phyloP scores from a whole-genome alignment of 1,140 invertebrate species.

The Cephus cinctus region DNA sequence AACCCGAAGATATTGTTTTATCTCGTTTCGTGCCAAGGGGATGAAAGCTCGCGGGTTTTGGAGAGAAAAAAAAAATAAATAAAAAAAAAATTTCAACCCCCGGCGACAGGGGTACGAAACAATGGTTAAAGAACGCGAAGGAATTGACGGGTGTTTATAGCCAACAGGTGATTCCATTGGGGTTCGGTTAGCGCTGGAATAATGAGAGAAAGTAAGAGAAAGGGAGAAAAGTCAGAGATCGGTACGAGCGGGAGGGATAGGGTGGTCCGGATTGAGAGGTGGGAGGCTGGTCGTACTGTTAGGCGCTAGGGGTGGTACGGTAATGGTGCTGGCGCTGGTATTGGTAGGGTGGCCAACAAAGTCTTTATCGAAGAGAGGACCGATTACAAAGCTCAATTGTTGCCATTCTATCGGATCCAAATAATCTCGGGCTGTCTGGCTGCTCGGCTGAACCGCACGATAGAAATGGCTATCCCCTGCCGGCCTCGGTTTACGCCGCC shows the following conservation, averaged over 20 bases:
- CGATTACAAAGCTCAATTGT: conserved; percentile 5
- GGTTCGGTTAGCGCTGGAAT: conserved; percentile 21
- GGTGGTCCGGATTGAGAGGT: too few relatives aligned
- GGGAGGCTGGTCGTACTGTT: too few relatives aligned
- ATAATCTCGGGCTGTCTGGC: neutral
- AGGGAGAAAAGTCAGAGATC: neutral
- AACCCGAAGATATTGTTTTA: too few relatives aligned
- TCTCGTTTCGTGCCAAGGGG: conserved; percentile 14
- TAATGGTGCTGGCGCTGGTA: neutral
- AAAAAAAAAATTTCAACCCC: neutral
- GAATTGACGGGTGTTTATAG: conserved; percentile 30
- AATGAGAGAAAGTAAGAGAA: conserved; percentile 27
- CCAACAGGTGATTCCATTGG: conserved; percentile 40
- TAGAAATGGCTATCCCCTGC: neutral
- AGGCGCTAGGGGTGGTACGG: too few relatives aligned
- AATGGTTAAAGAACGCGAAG: conserved; percentile 11
- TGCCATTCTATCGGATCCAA: conserved; percentile 2
- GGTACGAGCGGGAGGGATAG: too few relatives aligned
- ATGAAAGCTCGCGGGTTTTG: neutral
- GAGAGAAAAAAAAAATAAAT: conserved; percentile 7
- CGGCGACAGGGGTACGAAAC: neutral
- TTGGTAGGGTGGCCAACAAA: conserved; percentile 2
- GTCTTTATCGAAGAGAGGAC: conserved; percentile 4
- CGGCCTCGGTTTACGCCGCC: too few relatives aligned
- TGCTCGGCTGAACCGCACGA: neutral